Conservation (phyloP, 1,140 invertebrate species). For the Hycleus phaleratus region DNA sequence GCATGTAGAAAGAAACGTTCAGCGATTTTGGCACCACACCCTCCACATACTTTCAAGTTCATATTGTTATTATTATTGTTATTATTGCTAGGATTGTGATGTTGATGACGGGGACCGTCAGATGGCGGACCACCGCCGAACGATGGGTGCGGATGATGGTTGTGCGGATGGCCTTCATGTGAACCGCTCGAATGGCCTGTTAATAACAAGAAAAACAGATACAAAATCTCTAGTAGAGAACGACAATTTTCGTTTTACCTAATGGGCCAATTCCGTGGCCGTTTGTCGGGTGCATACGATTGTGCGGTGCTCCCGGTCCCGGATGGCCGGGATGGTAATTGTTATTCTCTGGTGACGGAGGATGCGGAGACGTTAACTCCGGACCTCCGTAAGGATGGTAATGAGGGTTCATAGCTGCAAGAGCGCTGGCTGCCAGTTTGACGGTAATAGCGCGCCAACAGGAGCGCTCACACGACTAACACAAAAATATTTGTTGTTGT, state of each 20-base stretch:
- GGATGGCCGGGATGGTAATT: conserved; percentile 38
- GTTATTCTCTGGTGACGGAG: conserved; percentile 54
- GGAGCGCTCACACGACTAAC: conserved; percentile 27
- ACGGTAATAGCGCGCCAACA: conserved; percentile 27
- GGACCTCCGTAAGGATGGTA: conserved; percentile 56
- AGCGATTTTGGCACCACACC: conserved; percentile 70
- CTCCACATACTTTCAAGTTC: conserved; percentile 55
- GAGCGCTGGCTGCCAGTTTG: conserved; percentile 58
- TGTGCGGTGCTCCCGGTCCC: conserved; percentile 32
- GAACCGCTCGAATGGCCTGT: conserved; percentile 34
- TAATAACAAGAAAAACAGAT: conserved; percentile 7
- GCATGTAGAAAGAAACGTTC: conserved; percentile 83
- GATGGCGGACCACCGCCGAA: conserved; percentile 35
- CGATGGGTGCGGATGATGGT: conserved; percentile 37
- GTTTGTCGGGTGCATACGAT: conserved; percentile 40
- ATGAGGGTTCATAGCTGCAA: conserved; percentile 61
- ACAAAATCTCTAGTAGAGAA: not conserved
- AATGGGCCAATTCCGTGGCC: conserved; percentile 38
- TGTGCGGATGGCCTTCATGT: conserved; percentile 30
- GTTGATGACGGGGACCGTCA: conserved; percentile 42
- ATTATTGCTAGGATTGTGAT: conserved; percentile 44
- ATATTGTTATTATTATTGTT: conserved; percentile 52
- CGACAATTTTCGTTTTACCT: conserved; percentile 23
- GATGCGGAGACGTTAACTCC: conserved; percentile 59
- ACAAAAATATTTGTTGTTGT: conserved; percentile 7